Conservation (phyloP, 2,113 vertebrate species). For the Synodontis membranacea region DNA sequence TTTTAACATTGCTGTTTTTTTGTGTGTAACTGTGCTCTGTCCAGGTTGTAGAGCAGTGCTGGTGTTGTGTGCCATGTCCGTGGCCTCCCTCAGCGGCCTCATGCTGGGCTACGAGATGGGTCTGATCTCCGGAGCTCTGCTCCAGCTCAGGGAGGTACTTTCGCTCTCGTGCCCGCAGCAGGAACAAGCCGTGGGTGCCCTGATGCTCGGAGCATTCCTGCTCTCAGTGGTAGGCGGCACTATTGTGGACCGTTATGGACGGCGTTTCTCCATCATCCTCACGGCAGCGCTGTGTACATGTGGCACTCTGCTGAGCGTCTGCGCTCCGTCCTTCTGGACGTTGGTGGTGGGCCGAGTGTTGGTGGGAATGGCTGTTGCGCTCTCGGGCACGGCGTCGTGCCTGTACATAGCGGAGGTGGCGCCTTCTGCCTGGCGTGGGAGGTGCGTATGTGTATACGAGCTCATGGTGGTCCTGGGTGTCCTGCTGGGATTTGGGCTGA, state of each 20-base stretch:
- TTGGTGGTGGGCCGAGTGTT: constrained; percentile 81
- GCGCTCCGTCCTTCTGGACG: constrained; percentile 72
- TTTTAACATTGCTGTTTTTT: not conserved
- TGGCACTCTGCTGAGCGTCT: constrained; percentile 78
- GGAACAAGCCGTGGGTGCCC: constrained; percentile 87
- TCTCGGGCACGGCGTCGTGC: constrained; percentile 87
- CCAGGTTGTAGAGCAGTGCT: constrained; percentile 82
- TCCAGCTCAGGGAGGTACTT: constrained; percentile 82
- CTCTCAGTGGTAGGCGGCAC: constrained; percentile 84
- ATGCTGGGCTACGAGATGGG: constrained; percentile 92
- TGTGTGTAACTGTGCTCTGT: constrained; percentile 51
- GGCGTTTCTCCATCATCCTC: constrained; percentile 82
- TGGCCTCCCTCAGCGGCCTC: constrained; percentile 87
- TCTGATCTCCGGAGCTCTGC: constrained; percentile 90
- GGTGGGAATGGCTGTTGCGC: constrained; percentile 86
- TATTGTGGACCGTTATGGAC: constrained; percentile 87
- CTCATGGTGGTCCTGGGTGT: constrained; percentile 91
- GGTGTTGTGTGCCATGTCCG: constrained; percentile 74
- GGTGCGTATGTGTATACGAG: constrained; percentile 89
- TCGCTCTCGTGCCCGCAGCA: constrained; percentile 85
- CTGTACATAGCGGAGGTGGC: constrained; percentile 94
- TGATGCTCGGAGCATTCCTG: constrained; percentile 86
- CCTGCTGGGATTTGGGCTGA: constrained; percentile 87
- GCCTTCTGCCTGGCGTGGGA: constrained; percentile 83
- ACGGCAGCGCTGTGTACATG: constrained; percentile 79